phyloP scores from a whole-genome alignment of 2,113 vertebrate genomes.

The Cercocebus atys region DNA sequence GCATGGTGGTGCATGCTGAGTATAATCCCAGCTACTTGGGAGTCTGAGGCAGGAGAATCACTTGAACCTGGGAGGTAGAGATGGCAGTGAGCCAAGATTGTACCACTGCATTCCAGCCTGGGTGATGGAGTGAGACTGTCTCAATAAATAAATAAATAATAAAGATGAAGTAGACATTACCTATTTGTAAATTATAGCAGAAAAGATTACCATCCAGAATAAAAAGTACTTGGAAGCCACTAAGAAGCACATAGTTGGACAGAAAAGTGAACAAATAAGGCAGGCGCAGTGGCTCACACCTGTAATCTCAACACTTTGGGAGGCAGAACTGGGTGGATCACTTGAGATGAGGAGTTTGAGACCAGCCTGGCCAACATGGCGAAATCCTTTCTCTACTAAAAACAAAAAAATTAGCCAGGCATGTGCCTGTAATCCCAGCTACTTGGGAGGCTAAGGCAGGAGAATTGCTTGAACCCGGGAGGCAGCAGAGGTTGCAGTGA shows the following conservation, averaged over 20 bases:
- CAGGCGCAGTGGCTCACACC: background rate
- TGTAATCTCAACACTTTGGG: background rate
- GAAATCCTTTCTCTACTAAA: background rate
- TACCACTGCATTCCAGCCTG: too few relatives aligned
- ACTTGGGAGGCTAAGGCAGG: background rate
- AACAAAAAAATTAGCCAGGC: background rate
- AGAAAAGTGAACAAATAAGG: background rate
- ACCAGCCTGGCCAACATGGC: background rate
- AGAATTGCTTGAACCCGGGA: background rate
- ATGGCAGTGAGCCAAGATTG: too few relatives aligned
- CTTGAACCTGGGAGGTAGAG: too few relatives aligned
- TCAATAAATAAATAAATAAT: too few relatives aligned
- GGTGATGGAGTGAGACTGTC: too few relatives aligned
- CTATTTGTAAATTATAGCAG: background rate
- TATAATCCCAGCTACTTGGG: too few relatives aligned
- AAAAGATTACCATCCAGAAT: background rate
- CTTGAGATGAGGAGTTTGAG: background rate
- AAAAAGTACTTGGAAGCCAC: background rate
- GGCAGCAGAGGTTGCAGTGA: background rate
- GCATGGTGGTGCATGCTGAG: too few relatives aligned
- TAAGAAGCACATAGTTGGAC: background rate
- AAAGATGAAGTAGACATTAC: constrained; percentile 10
- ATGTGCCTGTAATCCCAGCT: background rate
- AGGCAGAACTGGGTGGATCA: background rate
- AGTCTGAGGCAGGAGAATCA: too few relatives aligned